These are phyloP conservation scores for Xerus inauris DNA, from an alignment of 2,113 vertebrate species.

Conservation along the genomic window DNA sequence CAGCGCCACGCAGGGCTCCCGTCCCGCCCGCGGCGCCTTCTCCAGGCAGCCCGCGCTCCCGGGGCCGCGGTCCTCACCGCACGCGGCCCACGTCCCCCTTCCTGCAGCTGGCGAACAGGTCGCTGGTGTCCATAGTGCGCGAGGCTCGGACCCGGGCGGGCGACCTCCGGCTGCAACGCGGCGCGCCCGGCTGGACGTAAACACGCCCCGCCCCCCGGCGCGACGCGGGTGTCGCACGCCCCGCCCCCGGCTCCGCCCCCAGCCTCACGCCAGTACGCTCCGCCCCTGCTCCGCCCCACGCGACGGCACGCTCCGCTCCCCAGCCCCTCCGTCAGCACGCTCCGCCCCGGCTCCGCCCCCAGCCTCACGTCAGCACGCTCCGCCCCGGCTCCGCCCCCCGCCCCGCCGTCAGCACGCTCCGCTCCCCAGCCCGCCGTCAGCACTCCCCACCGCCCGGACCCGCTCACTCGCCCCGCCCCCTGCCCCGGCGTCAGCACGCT, in stretches of 20 bases:
- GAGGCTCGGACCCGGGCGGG: conserved; percentile 69
- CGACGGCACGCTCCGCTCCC: neutral
- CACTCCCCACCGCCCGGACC: too few relatives aligned
- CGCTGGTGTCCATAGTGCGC: conserved; percentile 93
- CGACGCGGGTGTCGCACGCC: too few relatives aligned
- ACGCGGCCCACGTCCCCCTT: conserved; percentile 96
- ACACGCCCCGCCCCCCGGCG: conserved; percentile 19
- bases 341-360: neutral
- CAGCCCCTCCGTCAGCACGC: neutral
- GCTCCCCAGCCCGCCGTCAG: too few relatives aligned
- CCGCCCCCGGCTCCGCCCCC: neutral
- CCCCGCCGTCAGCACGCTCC: neutral
- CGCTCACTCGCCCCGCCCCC: too few relatives aligned
- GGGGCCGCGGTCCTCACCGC: conserved; percentile 87
- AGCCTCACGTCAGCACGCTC: neutral
- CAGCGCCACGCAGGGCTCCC: too few relatives aligned
- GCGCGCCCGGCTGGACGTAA: conserved; percentile 24
- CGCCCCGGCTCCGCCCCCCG: too few relatives aligned
- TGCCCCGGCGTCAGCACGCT: neutral
- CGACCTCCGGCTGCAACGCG: neutral
- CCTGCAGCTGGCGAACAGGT: conserved; percentile 96
- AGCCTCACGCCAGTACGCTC: conserved; percentile 51
- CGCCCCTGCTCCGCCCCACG: too few relatives aligned
- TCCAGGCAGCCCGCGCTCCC: neutral
- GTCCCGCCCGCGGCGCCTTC: neutral